These are phyloP conservation scores for Tetramorium parvispinum DNA, from an alignment of 1,140 invertebrate genomes.

Conservation along the genomic window DNA sequence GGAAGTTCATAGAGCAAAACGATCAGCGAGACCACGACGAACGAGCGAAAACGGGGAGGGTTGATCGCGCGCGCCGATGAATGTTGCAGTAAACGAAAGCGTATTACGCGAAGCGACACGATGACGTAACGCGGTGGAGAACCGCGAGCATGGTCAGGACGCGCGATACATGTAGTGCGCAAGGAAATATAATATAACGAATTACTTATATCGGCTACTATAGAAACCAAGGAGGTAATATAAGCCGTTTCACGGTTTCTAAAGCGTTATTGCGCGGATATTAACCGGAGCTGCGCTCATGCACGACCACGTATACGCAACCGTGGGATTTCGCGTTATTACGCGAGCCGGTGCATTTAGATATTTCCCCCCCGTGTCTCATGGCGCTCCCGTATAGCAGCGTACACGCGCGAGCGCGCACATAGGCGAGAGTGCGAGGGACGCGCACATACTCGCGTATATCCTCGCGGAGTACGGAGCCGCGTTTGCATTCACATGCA, in stretches of 20 bases:
- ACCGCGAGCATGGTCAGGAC: background rate
- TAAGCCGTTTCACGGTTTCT: constrained; percentile 33
- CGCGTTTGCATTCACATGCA: constrained; percentile 73
- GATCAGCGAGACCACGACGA: background rate
- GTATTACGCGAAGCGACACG: background rate
- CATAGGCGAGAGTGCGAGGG: background rate
- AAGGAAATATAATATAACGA: constrained; percentile 8
- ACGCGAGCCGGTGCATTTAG: constrained; percentile 39
- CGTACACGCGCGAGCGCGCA: background rate
- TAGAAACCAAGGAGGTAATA: constrained; percentile 16
- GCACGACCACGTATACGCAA: constrained; percentile 43
- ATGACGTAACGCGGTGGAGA: constrained; percentile 9
- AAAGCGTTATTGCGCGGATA: constrained; percentile 35
- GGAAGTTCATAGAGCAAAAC: constrained; percentile 7
- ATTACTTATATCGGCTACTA: background rate
- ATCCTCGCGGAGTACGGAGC: background rate
- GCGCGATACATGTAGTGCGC: background rate
- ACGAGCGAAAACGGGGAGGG: background rate
- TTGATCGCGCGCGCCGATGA: background rate
- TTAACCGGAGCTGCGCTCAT: constrained; percentile 45
- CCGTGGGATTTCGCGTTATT: constrained; percentile 70
- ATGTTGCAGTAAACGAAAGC: background rate
- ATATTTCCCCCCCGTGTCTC: constrained; percentile 45
- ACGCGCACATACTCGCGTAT: background rate
- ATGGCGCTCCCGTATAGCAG: constrained; percentile 27